phyloP scores from a whole-genome alignment of 2,113 vertebrate species.

The Mola mola region DNA sequence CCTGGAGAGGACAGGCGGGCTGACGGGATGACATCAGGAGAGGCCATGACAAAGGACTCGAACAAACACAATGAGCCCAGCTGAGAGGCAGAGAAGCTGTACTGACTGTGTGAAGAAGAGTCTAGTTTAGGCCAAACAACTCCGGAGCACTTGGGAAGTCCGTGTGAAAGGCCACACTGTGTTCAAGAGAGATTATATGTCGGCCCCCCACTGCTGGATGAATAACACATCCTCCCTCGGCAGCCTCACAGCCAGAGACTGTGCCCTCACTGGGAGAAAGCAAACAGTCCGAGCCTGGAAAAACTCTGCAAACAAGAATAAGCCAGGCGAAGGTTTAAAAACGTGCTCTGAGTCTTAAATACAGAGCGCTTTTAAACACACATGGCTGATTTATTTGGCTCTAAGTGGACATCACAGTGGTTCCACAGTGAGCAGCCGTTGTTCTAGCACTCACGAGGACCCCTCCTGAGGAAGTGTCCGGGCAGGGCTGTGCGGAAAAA shows the following conservation, averaged over 20 bases:
- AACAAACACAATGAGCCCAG: conserved; percentile 58
- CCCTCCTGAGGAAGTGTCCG: conserved; percentile 66
- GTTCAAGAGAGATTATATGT: conserved; percentile 59
- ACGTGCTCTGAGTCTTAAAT: conserved; percentile 9
- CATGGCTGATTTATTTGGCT: conserved; percentile 23
- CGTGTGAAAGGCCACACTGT: conserved; percentile 67
- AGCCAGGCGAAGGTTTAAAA: conserved; percentile 11
- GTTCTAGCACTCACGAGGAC: conserved; percentile 37
- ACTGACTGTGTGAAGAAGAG: conserved; percentile 49
- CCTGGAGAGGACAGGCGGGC: conserved; percentile 37
- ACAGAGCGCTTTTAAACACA: background rate
- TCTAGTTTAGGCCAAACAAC: conserved; percentile 35
- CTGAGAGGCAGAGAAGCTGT: conserved; percentile 26
- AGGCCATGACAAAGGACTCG: conserved; percentile 53
- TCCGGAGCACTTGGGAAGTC: conserved; percentile 56
- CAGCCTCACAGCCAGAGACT: conserved; percentile 12
- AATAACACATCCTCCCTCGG: conserved; percentile 67
- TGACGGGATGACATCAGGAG: conserved; percentile 43
- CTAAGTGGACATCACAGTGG: conserved; percentile 44
- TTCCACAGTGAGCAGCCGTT: conserved; percentile 25
- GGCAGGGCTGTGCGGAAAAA: conserved; percentile 66
- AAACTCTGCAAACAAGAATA: conserved; percentile 11
- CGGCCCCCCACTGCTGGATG: conserved; percentile 32
- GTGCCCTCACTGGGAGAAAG: conserved; percentile 28
- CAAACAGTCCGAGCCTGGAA: conserved; percentile 16